A percentile compares a stretch with the other conserved stretches of the same genome.
Evolutionary conservation across 2,797 vertebrate species (phyloP).

Genomic region (Rhyacichthys aspro): DNA sequence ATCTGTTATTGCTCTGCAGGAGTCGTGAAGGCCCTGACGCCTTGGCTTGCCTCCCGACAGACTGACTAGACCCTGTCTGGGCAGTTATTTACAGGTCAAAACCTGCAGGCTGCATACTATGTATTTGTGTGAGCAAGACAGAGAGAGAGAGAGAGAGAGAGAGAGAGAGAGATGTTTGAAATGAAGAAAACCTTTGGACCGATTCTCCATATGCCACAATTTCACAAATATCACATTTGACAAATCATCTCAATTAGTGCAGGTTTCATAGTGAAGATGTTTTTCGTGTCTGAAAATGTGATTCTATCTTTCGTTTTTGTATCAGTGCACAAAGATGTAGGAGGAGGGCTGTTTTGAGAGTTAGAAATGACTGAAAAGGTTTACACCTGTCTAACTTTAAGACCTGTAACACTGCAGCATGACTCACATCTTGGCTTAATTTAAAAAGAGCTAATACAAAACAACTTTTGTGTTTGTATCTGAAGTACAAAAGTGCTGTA

Average conservation of each 20-base stretch:
- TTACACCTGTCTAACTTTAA: too few species aligned
- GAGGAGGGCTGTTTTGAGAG: too few species aligned
- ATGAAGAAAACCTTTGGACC: constrained; percentile 19
- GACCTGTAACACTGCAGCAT: too few species aligned
- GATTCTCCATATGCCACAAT: constrained; percentile 25
- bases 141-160: constrained; percentile 27
- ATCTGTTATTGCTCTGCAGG: constrained; percentile 68
- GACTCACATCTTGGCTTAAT: too few species aligned
- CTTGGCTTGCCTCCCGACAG: constrained; percentile 69
- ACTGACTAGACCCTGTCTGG: constrained; percentile 80
- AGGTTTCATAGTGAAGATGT: constrained; percentile 36
- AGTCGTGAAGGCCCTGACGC: constrained; percentile 63
- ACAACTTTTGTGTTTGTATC: too few species aligned
- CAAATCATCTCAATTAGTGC: constrained; percentile 16
- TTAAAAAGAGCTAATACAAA: too few species aligned
- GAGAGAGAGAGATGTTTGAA: constrained; percentile 6
- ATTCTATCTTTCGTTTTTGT: constrained; percentile 4
- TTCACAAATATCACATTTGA: too few species aligned
- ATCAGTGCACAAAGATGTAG: too few species aligned
- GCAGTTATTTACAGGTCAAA: constrained; percentile 85
- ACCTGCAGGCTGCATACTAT: constrained; percentile 77
- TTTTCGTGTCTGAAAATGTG: constrained; percentile 24
- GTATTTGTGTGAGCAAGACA: constrained; percentile 50
- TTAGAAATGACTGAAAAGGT: too few species aligned
- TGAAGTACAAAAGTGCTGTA: too few species aligned